Evolutionary conservation across 2,797 vertebrate species (phyloP), one percentile per base, ranked within the genome.

Genomic region (Myotis daubentonii): DNA sequence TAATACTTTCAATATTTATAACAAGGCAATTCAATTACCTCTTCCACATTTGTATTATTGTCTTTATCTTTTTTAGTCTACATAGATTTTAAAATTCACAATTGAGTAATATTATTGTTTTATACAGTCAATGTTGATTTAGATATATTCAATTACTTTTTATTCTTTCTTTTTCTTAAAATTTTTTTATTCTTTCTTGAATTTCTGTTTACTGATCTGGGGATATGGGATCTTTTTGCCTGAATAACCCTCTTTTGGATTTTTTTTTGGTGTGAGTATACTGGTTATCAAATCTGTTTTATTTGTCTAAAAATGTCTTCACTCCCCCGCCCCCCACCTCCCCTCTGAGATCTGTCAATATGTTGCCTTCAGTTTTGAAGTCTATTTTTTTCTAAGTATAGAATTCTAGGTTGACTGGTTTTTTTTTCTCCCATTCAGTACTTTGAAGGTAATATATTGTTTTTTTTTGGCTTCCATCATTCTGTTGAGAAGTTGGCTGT

Each of bases 141-240:
- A 66, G 2, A 68, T 89, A 92, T 85, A 85, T 91, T 91, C 5
- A 53, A 75, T 49, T 89, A 6, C 12, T 93, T 94, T 92, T 88
- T 60, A 70, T 84, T 92, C 28, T 74, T 74, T 70, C 55, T 72
- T 90, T 81, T 91, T 91, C 44, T 85, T 60, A 60, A 60, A 23
- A 8, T 55, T 55, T 55, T 94, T 92, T 88, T 60, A 68, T 84
- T 92, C 36, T 68, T 74, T 70, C 49, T 72, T 93, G 8, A 80
- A 85, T 81, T 91, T 93, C 44, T 85, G 8, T 85, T 6, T 93
- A 20, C 22, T 20, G 2, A 51, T 89, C 12, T 38, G 36, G 36
- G 36, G 20, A 38, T 38, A n/a, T 71, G 8, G 4, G 25, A 65
- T 93, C 20, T 49, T 92, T 94, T 38, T 68, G 7, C 25, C 22